A percentile compares a stretch with the other conserved stretches of the same genome.
Conservation (phyloP, 2,113 vertebrate genomes). For the Scalopus aquaticus region DNA sequence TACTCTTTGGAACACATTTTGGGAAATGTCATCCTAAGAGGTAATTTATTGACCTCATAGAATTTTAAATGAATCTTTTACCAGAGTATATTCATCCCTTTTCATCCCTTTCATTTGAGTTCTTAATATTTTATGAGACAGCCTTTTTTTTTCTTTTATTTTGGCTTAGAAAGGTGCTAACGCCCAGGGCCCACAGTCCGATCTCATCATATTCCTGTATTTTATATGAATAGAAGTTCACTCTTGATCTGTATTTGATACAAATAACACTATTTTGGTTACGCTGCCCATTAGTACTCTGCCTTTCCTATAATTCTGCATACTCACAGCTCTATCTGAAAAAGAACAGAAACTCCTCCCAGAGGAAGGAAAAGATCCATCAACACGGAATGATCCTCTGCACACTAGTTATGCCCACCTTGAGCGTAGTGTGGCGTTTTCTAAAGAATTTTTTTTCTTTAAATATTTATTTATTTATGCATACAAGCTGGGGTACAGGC, state of each 20-base stretch:
- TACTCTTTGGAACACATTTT: slow-evolving; percentile 41
- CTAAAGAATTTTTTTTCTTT: background rate
- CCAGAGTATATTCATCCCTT: background rate
- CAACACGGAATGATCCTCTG: background rate
- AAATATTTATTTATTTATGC: too few relatives aligned
- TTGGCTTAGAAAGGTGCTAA: background rate
- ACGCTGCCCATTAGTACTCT: background rate
- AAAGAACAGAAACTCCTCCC: background rate
- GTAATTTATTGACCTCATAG: slow-evolving; percentile 43
- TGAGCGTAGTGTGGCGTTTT: background rate
- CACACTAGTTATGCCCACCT: background rate
- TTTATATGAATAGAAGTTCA: background rate
- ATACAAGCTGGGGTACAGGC: too few relatives aligned
- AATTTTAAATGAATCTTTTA: slow-evolving; percentile 43
- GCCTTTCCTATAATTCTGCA: background rate
- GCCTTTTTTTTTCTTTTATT: background rate
- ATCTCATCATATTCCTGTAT: background rate
- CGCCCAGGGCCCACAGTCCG: background rate
- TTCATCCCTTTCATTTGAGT: background rate
- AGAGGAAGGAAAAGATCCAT: background rate
- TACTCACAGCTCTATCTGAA: background rate
- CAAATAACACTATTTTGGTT: background rate
- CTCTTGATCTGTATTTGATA: background rate
- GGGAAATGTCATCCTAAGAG: slow-evolving; percentile 46
- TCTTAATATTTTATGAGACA: slow-evolving; percentile 3